Evolutionary conservation across 2,113 vertebrate species (phyloP).

Genomic region (Elephantulus edwardii): DNA sequence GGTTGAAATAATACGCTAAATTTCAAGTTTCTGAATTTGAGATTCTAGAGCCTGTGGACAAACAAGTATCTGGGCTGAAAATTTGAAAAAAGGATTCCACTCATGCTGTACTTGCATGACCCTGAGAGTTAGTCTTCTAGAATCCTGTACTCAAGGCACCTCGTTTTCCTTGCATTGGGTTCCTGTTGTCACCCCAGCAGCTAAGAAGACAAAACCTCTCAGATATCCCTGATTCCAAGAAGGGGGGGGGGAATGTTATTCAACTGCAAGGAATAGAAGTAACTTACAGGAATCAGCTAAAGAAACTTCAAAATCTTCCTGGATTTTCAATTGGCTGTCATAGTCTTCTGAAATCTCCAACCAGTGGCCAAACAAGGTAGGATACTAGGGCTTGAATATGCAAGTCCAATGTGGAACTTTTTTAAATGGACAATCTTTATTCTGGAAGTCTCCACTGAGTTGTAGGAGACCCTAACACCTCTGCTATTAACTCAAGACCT

Average conservation of each 20-base stretch:
- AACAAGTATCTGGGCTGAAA: not conserved
- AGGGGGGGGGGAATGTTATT: not conserved
- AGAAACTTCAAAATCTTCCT: not conserved
- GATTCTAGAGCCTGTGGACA: not conserved
- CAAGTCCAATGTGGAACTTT: not conserved
- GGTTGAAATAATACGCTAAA: not conserved
- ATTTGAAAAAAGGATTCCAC: not conserved
- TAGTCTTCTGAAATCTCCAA: not conserved
- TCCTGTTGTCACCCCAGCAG: not conserved
- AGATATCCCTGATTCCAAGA: not conserved
- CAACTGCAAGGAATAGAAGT: not conserved
- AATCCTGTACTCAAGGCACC: not conserved
- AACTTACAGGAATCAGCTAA: not conserved
- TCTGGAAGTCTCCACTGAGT: accelerated
- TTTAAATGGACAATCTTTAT: not conserved
- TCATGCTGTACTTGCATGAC: not conserved
- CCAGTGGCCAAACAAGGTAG: not conserved
- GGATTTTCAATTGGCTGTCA: not conserved
- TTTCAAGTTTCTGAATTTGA: not conserved
- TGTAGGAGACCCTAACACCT: not conserved
- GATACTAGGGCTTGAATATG: not conserved
- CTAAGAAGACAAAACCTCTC: not conserved
- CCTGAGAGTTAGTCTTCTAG: not conserved
- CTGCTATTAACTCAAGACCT: not conserved
- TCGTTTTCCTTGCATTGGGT: not conserved